phyloP scores from a whole-genome alignment of 2,888 invertebrate species.

The Trichogramma evanescens region DNA sequence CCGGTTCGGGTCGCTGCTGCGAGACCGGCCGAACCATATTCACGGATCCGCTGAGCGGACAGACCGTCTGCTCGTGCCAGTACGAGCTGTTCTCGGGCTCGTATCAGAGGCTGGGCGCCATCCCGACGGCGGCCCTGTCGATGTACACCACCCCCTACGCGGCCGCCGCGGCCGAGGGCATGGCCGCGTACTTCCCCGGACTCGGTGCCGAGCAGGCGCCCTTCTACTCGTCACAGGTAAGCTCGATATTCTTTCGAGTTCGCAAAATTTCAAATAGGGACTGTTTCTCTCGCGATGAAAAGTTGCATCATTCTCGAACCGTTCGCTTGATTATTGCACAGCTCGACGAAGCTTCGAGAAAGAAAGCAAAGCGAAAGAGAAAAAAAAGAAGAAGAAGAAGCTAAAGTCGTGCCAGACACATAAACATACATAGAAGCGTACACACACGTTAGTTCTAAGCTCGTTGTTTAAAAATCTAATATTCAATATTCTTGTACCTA shows the following conservation, averaged over 20 bases:
- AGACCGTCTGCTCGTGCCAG: conserved; percentile 84
- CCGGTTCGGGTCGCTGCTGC: conserved; percentile 59
- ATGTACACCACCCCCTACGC: conserved; percentile 78
- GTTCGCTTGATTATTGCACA: neutral
- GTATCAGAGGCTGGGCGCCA: conserved; percentile 72
- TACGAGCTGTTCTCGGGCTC: conserved; percentile 75
- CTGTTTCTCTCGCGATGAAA: too few species aligned
- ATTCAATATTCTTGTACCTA: too few species aligned
- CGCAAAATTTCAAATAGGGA: too few species aligned
- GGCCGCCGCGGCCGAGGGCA: conserved; percentile 56
- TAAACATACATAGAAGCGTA: neutral
- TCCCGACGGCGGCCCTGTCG: conserved; percentile 61
- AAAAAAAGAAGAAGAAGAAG: conserved; percentile 1
- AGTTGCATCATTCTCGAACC: neutral
- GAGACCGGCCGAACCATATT: conserved; percentile 87
- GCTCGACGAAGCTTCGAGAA: neutral
- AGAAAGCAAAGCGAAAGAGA: neutral
- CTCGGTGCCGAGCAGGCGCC: conserved; percentile 79
- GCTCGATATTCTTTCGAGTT: conserved; percentile 42
- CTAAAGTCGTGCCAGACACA: neutral
- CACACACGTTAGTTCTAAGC: too few species aligned
- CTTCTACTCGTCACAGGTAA: conserved; percentile 78
- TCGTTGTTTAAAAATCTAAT: too few species aligned
- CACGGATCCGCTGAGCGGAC: conserved; percentile 82
- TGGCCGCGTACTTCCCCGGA: conserved; percentile 81